Evolutionary conservation across 64 coral and sea anemone genomes (phyloP).

Genomic region (Porites lutea): DNA sequence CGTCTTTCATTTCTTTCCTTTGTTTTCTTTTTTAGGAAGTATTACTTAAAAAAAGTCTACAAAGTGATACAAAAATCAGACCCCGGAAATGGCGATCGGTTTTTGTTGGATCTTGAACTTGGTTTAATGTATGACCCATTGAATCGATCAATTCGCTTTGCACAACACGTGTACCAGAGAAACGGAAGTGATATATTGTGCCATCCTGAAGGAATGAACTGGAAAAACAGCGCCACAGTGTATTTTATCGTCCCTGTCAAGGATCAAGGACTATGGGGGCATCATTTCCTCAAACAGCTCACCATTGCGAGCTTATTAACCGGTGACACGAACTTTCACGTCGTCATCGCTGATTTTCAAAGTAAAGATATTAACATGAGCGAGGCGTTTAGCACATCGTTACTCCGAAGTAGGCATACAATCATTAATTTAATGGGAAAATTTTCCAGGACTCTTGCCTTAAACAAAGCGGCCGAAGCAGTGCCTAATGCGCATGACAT

Average conservation of each 20-base stretch:
- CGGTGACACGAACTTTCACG: constrained; percentile 24
- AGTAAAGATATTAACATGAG: neutral
- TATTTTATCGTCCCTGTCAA: constrained; percentile 42
- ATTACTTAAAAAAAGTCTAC: neutral
- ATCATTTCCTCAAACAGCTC: constrained; percentile 25
- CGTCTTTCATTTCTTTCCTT: too few relatives aligned
- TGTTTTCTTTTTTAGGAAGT: too few relatives aligned
- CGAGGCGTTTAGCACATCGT: too few relatives aligned
- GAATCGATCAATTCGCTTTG: constrained; percentile 1
- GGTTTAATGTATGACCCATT: neutral
- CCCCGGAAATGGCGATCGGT: constrained; percentile 44
- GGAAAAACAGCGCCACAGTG: constrained; percentile 10
- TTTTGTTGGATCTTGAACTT: constrained; percentile 30
- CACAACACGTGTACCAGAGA: constrained; percentile 42
- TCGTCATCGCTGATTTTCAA: too few relatives aligned
- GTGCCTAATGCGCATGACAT: too few relatives aligned
- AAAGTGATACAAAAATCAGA: constrained; percentile 52
- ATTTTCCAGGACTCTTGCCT: too few relatives aligned
- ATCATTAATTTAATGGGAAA: too few relatives aligned
- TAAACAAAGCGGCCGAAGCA: too few relatives aligned
- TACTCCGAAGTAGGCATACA: too few relatives aligned
- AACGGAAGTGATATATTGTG: constrained; percentile 25
- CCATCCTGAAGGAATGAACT: constrained; percentile 14
- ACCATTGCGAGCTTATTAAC: constrained; percentile 11
- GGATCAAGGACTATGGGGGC: constrained; percentile 43